Evolutionary conservation across 2,888 invertebrate genomes (phyloP), one percentile per base, ranked within the genome.

Genomic region (Harpalus rufipes): DNA sequence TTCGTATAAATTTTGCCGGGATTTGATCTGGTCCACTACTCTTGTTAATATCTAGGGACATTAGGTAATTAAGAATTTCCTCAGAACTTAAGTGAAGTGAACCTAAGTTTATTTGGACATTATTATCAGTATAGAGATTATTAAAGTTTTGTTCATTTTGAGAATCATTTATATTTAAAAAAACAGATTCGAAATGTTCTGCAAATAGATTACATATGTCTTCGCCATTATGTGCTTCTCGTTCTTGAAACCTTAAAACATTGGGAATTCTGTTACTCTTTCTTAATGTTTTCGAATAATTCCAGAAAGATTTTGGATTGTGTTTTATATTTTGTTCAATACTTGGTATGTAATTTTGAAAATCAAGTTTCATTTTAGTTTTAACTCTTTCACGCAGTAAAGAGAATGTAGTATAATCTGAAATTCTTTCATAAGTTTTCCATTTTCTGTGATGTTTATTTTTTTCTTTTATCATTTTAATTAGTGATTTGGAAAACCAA

Each of bases 221-320:
- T n/a, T n/a, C 3, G 7, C 39, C 1, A 44, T 39, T 41, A 16
- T 8, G 6, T 12, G 72, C 72, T 39, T 72, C 72, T 32, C 12
- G 10, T 10, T 72, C 44, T 14, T 72, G 1, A 16, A 39, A 39
- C 5, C n/a, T 5, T 14, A 39, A 32, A n/a, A 14, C 2, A 39
- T 44, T 39, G 8, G 72, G 39, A 5, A 72, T 72, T 14, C 10
- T 7, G n/a, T 72, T 72, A 39, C 12, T 6, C 12, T 72, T 72
- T 72, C n/a, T 72, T 16, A 72, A 32, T n/a, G 72, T 39, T 72
- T 72, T 72, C 6, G 72, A 32, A n/a, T 72, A 72, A 39, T 32
- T 72, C 72, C 39, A 72, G n/a, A 72, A 72, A 1, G 39, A n/a
- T 72, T 72, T 72, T 6, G 44, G 39, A 5, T 72, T 39, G 1